Evolutionary conservation across 1,140 invertebrate species (phyloP), one percentile per base, ranked within the genome.

Genomic region (Drosophila ambigua): DNA sequence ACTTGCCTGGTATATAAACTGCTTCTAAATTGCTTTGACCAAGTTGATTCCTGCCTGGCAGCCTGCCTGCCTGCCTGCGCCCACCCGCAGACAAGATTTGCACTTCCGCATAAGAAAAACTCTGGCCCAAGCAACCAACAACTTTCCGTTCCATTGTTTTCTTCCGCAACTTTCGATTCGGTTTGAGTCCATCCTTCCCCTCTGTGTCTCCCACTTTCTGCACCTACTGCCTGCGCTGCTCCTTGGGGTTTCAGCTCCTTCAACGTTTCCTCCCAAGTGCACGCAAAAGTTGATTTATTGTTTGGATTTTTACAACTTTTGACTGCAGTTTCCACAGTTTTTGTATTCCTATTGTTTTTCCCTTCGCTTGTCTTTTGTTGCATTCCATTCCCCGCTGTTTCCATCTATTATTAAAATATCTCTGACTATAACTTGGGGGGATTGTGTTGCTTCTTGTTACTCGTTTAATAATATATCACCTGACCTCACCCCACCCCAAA

Each of bases 21-120:
- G 72, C 72, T 78, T 78, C 72, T 75, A 78, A 78, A 78, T 78
- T 78, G 71, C 75, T 78, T 78, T 78, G 72, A 69, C 75, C 75
- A 78, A 78, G 55, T 75, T 78, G 35, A 35, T 50, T 53, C 44
- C 52, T 53, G 43, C 24, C 39, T 55, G 43, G n/a, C n/a, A n/a
- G n/a, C 44, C 52, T 53, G 43, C 44, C 52, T 53, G 43, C 24
- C 39, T 55, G 43, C 46, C 54, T 23, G 31, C 35, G 15, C 13
- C 43, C 60, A 53, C 50, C 60, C 46, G 68, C 74, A 51, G 53
- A 73, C 74, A 74, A 77, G 64, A 77, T 77, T 77, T 77, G 58
- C 69, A 77, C 74, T 73, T 73, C 74, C 74, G 58, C 62, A 49
- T 62, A 58, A 63, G 43, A 60, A 59, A 60, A 72, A 66, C 54